Base-by-base conservation (phyloP, 1,140 invertebrate genomes). In the Achatina immaculata region DNA sequence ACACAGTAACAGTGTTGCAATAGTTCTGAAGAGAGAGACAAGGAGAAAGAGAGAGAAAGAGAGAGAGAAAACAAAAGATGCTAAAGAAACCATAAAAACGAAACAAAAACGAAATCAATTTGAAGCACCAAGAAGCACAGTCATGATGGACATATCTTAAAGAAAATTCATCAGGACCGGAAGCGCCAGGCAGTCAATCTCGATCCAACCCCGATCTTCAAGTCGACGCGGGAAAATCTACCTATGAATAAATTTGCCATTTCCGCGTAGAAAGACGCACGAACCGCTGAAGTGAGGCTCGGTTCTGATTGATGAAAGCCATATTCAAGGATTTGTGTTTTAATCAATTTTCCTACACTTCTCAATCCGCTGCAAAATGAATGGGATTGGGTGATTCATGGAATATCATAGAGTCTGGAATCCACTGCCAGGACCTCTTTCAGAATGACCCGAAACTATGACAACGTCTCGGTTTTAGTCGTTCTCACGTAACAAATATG, bases 231-330 rank as follows among this genome's bases (percentile, higher is more conserved):
- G 43, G 74, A 40, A 76, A 76, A 76, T 55, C 74, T 76, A 76
- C 74, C 74, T 76, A 76, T 76, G 74, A 76, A 76, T 76, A 76
- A 76, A 76, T 76, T 76, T 76, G 74, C 74, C 74, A 76, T 76
- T 76, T 76, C 31, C 43, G 34, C 31, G 74, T 51, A 28, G 51
- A 43, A 71, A 62, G 48, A 55, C 48, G 74, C 55, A n/a, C n/a
- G 71, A 73, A 34, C 42, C 43, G 42, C 42, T 34, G 71, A 45
- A 73, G 43, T 28, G 21, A 14, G 38, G 58, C 48, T 62, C 11
- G 6, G 14, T 38, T 40, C 40, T 76, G 74, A 76, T 55, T 76
- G 74, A 76, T 76, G 48, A 76, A 62, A 38, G 74, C 34, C 43
- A 76, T 76, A 76, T 76, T 76, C 55, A 58, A 38, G 74, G 74